These are phyloP conservation scores for Rhinolophus sinicus DNA, from an alignment of 2,113 vertebrate species.

Conservation along the genomic window DNA sequence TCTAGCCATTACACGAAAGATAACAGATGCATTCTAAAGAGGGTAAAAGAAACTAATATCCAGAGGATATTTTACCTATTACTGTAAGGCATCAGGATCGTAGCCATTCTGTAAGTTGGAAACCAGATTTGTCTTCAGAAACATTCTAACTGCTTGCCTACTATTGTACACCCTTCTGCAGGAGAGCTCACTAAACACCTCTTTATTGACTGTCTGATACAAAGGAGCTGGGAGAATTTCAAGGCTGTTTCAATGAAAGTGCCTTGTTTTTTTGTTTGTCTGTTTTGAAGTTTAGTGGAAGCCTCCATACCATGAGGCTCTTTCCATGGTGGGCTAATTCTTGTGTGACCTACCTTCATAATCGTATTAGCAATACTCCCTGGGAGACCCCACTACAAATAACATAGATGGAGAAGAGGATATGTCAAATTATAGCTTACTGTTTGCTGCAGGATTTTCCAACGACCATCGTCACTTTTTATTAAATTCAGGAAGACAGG, in stretches of 20 bases:
- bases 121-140: neutral
- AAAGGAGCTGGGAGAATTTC: neutral
- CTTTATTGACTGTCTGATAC: neutral
- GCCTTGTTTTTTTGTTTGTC: neutral
- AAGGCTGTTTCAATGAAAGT: slow-evolving; percentile 34
- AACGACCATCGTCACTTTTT: neutral
- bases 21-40: neutral
- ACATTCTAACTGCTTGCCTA: neutral
- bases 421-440: neutral
- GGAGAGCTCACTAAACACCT: neutral
- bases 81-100: neutral
- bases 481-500: neutral
- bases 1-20: neutral
- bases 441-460: neutral
- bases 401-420: neutral
- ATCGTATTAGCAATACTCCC: neutral
- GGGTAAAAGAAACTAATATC: neutral
- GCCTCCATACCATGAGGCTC: neutral
- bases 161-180: neutral
- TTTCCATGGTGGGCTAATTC: slow-evolving; percentile 13
- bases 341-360: slow-evolving; percentile 52
- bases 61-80: neutral
- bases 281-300: slow-evolving; percentile 24
- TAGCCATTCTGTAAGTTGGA: neutral
- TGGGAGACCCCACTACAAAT: neutral